Percentiles rank a stretch among this genome's conserved stretches.
phyloP scores from a whole-genome alignment of 92 coral and sea anemone species.

The Metridium senile region DNA sequence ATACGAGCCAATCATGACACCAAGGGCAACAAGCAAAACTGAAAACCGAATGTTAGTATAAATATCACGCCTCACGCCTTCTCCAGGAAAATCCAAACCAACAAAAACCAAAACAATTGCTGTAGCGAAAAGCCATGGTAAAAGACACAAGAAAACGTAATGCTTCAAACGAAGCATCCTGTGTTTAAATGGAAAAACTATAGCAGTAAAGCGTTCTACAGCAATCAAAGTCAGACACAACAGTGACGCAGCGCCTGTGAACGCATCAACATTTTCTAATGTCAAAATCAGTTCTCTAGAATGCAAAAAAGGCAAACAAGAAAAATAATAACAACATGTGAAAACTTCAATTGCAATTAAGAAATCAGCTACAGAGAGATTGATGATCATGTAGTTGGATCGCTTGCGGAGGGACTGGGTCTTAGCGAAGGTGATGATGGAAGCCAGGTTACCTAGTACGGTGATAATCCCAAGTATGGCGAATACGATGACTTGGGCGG shows the following conservation, averaged over 20 bases:
- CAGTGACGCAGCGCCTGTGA: slow-evolving; percentile 9
- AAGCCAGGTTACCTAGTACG: slow-evolving; percentile 14
- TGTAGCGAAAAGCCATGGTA: slow-evolving; percentile 11
- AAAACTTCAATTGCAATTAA: not conserved
- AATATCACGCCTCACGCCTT: not conserved
- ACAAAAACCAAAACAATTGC: not conserved
- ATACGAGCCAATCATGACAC: slow-evolving; percentile 14
- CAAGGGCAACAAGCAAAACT: not conserved
- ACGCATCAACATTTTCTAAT: not conserved
- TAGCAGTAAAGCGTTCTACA: slow-evolving; percentile 19
- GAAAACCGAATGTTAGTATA: not conserved
- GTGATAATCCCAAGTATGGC: slow-evolving; percentile 13
- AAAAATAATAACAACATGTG: not conserved
- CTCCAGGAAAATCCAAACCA: not conserved
- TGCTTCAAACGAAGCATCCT: slow-evolving; percentile 19
- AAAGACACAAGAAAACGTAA: not conserved
- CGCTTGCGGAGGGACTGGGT: slow-evolving; percentile 9
- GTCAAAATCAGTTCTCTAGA: not conserved
- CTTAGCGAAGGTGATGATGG: slow-evolving; percentile 2
- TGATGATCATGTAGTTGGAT: slow-evolving; percentile 6
- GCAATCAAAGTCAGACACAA: slow-evolving; percentile 11
- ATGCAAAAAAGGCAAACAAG: not conserved
- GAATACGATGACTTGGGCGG: slow-evolving; percentile 2
- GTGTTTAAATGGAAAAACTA: slow-evolving; percentile 6
- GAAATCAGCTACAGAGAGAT: slow-evolving; percentile 23